Conservation (phyloP, 2,113 vertebrate species). For the Pangasianodon gigas region DNA sequence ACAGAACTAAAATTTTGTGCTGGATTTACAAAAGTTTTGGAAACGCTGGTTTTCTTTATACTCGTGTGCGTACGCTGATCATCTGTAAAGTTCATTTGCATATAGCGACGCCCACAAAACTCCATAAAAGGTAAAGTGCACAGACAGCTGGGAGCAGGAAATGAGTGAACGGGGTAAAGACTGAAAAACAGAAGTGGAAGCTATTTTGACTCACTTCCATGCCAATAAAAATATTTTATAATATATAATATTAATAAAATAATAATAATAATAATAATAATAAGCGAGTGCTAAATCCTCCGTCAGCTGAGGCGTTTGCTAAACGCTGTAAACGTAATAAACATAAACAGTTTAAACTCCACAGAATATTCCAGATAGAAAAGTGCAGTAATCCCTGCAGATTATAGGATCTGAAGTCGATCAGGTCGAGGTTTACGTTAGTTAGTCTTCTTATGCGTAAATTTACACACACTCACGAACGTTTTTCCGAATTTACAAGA, state of each 20-base stretch:
- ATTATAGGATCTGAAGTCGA: no score
- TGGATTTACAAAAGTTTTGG: no score
- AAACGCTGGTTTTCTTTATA: no score
- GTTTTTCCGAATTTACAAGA: no score
- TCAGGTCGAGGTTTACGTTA: no score
- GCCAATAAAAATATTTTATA: neutral
- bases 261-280: neutral
- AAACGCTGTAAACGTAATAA: no score
- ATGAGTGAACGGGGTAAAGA: neutral
- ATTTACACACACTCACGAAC: no score
- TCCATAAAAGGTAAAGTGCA: neutral
- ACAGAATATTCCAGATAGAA: neutral
- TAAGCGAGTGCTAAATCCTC: neutral
- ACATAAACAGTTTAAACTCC: no score
- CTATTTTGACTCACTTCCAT: neutral
- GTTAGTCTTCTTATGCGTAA: no score
- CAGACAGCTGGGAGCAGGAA: neutral
- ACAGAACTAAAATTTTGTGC: no score
- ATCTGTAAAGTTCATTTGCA: neutral
- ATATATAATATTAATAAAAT: neutral
- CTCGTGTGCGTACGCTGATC: neutral
- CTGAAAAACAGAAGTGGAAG: neutral
- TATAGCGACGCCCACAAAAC: neutral
- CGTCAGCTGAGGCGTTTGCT: no score
- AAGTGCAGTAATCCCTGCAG: neutral